Conservation (phyloP, 2,888 invertebrate species). For the Sesia bembeciformis region DNA sequence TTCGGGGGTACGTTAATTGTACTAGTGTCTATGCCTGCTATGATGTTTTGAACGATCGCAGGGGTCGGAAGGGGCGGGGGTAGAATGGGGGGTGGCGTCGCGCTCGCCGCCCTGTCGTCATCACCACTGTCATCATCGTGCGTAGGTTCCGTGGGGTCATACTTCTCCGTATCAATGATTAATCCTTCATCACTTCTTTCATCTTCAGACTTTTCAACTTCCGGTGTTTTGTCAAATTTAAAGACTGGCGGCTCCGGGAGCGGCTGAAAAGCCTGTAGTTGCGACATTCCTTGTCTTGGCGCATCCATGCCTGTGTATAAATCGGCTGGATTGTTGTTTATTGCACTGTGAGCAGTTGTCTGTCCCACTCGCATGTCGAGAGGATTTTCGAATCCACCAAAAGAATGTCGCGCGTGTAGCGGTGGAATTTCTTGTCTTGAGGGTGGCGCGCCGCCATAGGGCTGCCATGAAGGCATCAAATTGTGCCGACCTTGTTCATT, state of each 20-base stretch:
- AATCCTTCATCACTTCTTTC: conserved; percentile 73
- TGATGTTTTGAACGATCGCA: conserved; percentile 21
- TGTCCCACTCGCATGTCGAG: conserved; percentile 48
- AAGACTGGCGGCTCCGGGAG: conserved; percentile 49
- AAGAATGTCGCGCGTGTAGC: conserved; percentile 21
- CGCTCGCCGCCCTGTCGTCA: conserved; percentile 18
- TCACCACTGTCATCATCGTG: conserved; percentile 49
- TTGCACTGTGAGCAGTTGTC: conserved; percentile 16
- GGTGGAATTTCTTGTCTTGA: conserved; percentile 6
- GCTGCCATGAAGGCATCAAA: conserved; percentile 26
- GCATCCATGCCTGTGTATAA: conserved; percentile 78
- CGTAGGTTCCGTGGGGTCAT: conserved; percentile 73
- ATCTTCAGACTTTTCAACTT: conserved; percentile 57
- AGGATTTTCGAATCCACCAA: conserved; percentile 47
- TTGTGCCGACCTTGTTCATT: conserved; percentile 12
- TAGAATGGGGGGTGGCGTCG: conserved; percentile 2
- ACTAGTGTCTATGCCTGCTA: conserved; percentile 30
- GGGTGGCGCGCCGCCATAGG: conserved; percentile 12
- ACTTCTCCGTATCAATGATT: conserved; percentile 74
- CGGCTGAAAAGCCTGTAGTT: conserved; percentile 24
- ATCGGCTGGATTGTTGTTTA: conserved; percentile 64
- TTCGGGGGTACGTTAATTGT: conserved; percentile 28
- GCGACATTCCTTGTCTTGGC: conserved; percentile 14
- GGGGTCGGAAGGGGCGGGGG: conserved; percentile 6
- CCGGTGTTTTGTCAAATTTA: conserved; percentile 38